phyloP scores from a whole-genome alignment of 2,888 invertebrate genomes.

The Dioctria rufipes region DNA sequence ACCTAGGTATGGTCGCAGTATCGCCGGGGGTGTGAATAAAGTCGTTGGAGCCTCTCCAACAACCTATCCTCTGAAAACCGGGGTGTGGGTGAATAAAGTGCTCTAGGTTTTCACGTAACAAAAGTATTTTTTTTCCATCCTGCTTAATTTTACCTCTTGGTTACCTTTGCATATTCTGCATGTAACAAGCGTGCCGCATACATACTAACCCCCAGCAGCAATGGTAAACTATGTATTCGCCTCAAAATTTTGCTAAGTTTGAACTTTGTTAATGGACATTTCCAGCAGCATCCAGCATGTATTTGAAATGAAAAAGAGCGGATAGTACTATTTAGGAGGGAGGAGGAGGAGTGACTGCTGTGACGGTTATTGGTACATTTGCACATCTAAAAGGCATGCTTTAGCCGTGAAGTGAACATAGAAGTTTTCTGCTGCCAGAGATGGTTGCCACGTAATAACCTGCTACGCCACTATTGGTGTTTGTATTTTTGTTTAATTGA shows the following conservation, averaged over 20 bases:
- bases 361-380: neutral
- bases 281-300: constrained; percentile 21
- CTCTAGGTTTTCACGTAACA: neutral
- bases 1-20: neutral
- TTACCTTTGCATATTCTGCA: constrained; percentile 20
- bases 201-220: neutral
- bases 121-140: constrained; percentile 14
- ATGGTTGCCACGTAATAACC: constrained; percentile 38
- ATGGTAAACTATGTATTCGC: neutral
- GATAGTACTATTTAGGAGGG: neutral
- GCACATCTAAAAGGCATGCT: neutral
- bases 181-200: neutral
- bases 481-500: constrained; percentile 47
- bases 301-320: constrained; percentile 34
- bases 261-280: constrained; percentile 49
- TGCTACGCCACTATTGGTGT: constrained; percentile 25
- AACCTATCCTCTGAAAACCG: neutral
- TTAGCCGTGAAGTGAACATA: constrained; percentile 27
- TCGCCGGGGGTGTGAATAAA: constrained; percentile 28
- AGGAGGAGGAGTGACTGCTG: neutral
- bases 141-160: constrained; percentile 15
- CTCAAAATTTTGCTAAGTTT: constrained; percentile 38
- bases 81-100: neutral
- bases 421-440: constrained; percentile 5
- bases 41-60: constrained; percentile 4